Percentiles rank a stretch among this genome's conserved stretches.
Conservation (phyloP, 2,797 vertebrate genomes). For the Siniperca scherzeri region DNA sequence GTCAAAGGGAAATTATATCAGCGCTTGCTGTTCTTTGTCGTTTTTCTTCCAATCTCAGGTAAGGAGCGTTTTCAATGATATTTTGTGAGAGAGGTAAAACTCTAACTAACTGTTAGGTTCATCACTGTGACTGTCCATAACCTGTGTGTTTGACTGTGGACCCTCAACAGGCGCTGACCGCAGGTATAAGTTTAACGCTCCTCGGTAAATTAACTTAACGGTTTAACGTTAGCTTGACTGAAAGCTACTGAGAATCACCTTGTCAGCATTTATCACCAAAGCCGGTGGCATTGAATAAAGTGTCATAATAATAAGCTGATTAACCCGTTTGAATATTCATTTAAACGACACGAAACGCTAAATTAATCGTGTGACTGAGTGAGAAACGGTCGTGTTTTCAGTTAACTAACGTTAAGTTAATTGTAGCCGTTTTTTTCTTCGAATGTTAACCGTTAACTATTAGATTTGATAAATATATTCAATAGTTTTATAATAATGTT, state of each 20-base stretch:
- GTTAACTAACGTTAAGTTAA: not conserved
- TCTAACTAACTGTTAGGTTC: not conserved
- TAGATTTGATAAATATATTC: not conserved
- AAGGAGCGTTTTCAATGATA: slow-evolving; percentile 40
- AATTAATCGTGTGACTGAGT: not conserved
- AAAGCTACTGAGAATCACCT: not conserved
- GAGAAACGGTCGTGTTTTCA: not conserved
- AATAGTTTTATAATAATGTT: not conserved
- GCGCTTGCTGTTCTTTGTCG: slow-evolving; percentile 78
- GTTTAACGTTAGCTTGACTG: not conserved
- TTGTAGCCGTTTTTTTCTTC: not conserved
- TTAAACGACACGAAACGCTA: not conserved
- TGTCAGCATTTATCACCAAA: not conserved
- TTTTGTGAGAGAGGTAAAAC: not conserved
- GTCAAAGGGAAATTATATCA: slow-evolving; percentile 79
- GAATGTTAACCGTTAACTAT: not conserved
- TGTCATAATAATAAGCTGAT: too few species aligned
- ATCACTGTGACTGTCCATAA: not conserved
- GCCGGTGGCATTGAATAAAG: not conserved
- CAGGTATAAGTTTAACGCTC: not conserved
- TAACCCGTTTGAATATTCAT: not conserved
- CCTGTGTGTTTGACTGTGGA: not conserved
- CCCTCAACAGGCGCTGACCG: not conserved
- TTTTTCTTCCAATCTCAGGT: slow-evolving; percentile 86
- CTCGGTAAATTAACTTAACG: not conserved